Evolutionary conservation across 2,113 vertebrate species (phyloP).

Genomic region (Elaphurus davidianus): DNA sequence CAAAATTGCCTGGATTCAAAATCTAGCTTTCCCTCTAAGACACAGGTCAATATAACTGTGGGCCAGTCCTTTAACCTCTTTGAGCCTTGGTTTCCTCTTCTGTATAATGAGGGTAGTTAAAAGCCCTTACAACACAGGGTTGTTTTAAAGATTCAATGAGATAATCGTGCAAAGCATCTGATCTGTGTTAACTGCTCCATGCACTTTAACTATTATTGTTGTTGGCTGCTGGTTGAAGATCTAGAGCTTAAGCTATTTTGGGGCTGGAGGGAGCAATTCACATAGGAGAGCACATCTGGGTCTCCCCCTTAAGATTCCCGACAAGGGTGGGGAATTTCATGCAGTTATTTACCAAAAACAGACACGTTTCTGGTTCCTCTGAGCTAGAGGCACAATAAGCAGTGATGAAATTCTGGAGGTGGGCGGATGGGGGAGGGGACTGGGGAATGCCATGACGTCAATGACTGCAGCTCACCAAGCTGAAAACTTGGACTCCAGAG

Average conservation of each 20-base stretch:
- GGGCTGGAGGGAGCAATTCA: background rate
- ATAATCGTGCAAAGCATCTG: background rate
- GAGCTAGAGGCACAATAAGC: constrained; percentile 38
- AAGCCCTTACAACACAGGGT: background rate
- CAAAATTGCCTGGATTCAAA: background rate
- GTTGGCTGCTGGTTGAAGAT: background rate
- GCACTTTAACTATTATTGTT: background rate
- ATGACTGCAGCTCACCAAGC: background rate
- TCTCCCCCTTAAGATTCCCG: constrained; percentile 3
- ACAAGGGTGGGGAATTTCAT: constrained; percentile 43
- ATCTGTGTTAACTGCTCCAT: background rate
- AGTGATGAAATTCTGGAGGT: constrained; percentile 59
- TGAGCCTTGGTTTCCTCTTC: background rate
- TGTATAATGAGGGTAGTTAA: background rate
- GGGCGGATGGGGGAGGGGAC: background rate
- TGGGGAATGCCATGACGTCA: background rate
- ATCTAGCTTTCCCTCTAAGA: background rate
- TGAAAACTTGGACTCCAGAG: background rate
- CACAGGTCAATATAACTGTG: background rate
- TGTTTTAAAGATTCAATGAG: background rate
- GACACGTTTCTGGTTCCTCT: background rate
- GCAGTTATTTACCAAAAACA: constrained; percentile 60
- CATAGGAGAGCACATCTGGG: constrained; percentile 19
- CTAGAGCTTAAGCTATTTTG: background rate
- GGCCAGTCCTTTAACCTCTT: background rate